phyloP scores from a whole-genome alignment of 2,113 vertebrate species.

The Chaetorhynchus papuensis region DNA sequence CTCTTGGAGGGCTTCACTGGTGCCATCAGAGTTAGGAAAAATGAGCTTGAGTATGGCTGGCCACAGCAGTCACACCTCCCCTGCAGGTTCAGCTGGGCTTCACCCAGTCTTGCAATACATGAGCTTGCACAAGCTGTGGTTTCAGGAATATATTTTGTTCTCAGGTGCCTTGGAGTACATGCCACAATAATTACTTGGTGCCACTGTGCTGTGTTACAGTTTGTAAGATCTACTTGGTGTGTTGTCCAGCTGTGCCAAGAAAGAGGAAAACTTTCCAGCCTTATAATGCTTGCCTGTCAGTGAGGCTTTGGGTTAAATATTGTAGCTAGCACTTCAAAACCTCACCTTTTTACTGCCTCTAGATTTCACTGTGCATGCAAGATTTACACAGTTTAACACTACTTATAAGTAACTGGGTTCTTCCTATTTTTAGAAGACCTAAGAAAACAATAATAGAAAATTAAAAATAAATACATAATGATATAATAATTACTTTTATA shows the following conservation, averaged over 20 bases:
- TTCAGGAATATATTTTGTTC: neutral
- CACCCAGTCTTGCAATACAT: neutral
- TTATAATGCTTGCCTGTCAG: neutral
- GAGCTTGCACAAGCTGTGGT: neutral
- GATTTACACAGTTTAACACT: neutral
- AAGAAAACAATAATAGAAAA: neutral
- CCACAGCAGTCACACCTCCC: neutral
- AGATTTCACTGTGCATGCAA: neutral
- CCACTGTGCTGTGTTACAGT: neutral
- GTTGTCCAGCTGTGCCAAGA: neutral
- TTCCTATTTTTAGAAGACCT: neutral
- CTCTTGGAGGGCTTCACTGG: neutral
- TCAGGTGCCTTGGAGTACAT: neutral
- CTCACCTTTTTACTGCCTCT: neutral
- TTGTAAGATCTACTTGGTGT: neutral
- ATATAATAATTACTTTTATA: neutral
- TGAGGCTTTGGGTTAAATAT: neutral
- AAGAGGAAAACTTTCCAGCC: neutral
- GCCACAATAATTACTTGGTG: neutral
- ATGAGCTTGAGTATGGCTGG: neutral
- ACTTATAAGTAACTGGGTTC: neutral
- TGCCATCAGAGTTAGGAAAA: neutral
- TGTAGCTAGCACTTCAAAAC: neutral
- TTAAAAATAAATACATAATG: neutral
- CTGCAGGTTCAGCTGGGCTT: neutral